A percentile compares a stretch with the other conserved stretches of the same genome.
Evolutionary conservation across 2,797 vertebrate genomes (phyloP).

Genomic region (Helicolenus hilgendorfi): DNA sequence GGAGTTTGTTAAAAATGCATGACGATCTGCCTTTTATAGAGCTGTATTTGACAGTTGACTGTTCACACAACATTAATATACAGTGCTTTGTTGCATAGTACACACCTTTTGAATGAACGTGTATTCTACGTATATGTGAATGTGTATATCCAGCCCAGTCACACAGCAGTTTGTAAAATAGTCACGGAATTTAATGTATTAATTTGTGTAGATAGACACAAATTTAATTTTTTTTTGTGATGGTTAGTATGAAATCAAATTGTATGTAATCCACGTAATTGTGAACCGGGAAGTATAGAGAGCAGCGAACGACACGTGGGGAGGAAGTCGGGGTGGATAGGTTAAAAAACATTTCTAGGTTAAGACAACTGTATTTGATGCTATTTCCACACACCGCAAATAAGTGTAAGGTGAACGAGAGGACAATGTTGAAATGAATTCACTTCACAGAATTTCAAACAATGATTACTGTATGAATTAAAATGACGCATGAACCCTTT

Average conservation of each 20-base stretch:
- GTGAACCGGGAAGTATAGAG: no score
- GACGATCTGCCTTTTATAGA: neutral
- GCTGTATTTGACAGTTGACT: neutral
- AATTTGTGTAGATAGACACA: no score
- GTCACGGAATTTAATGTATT: no score
- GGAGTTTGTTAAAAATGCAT: neutral
- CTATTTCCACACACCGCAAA: neutral
- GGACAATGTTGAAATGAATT: conserved; percentile 1
- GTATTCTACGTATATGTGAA: neutral
- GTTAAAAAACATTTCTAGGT: no score
- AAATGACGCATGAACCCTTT: conserved; percentile 12
- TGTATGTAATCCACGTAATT: no score
- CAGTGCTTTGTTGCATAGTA: neutral
- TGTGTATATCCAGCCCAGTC: neutral
- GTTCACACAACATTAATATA: neutral
- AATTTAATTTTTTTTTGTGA: no score
- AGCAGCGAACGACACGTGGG: no score
- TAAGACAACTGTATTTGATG: neutral
- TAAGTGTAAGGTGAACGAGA: neutral
- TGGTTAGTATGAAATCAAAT: no score
- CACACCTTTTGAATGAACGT: neutral
- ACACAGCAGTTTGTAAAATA: no score
- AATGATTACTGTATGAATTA: conserved; percentile 19
- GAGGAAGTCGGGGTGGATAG: no score
- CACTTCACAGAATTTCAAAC: conserved; percentile 9